Evolutionary conservation across 2,888 invertebrate genomes (phyloP).

Genomic region (Torymus auratus): DNA sequence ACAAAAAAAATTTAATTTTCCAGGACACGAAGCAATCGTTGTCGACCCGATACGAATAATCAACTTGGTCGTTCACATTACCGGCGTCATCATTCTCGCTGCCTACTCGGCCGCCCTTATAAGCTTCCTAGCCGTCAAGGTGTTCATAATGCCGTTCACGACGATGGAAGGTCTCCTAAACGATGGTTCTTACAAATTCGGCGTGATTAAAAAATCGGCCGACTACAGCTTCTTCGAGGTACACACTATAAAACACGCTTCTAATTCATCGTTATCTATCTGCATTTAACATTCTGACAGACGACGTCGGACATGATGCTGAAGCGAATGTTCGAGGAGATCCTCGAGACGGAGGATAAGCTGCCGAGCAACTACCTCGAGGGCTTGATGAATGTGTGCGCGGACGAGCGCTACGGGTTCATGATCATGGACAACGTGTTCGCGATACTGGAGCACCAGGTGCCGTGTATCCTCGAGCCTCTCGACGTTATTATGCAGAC

Average conservation of each 20-base stretch:
- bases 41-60: slow-evolving; percentile 70
- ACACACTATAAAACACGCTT: neutral
- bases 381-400: slow-evolving; percentile 69
- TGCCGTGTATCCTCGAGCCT: slow-evolving; percentile 70
- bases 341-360: slow-evolving; percentile 63
- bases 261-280: neutral
- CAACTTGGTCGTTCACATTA: slow-evolving; percentile 70
- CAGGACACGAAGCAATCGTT: slow-evolving; percentile 66
- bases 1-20: neutral
- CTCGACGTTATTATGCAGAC: slow-evolving; percentile 71
- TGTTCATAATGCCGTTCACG: slow-evolving; percentile 72
- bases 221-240: slow-evolving; percentile 72
- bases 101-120: slow-evolving; percentile 74
- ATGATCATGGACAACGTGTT: slow-evolving; percentile 72
- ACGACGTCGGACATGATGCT: slow-evolving; percentile 69
- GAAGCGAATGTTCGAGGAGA: slow-evolving; percentile 65
- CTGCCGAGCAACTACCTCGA: slow-evolving; percentile 70
- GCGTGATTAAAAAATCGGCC: slow-evolving; percentile 69
- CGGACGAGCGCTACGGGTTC: slow-evolving; percentile 70
- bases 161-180: slow-evolving; percentile 72
- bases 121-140: slow-evolving; percentile 71
- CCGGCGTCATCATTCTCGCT: slow-evolving; percentile 71
- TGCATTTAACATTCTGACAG: slow-evolving; percentile 58
- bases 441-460: slow-evolving; percentile 64
- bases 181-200: slow-evolving; percentile 72